These are phyloP conservation scores for Hololepta plana DNA, from an alignment of 2,888 invertebrate genomes.

Conservation along the genomic window DNA sequence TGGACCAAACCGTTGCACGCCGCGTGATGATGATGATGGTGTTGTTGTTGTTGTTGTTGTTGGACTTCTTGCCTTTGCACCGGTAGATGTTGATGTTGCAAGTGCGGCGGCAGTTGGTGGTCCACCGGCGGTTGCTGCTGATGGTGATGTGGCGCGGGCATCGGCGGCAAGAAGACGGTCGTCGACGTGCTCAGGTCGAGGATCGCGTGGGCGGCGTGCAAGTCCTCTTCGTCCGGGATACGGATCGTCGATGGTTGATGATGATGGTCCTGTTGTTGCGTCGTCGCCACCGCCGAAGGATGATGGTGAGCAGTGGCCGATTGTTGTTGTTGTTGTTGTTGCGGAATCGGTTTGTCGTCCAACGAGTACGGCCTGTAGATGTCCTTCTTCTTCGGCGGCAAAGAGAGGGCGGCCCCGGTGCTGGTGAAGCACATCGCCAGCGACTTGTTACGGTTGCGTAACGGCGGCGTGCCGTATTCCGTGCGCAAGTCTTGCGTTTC, in stretches of 20 bases:
- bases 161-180: slow-evolving; percentile 47
- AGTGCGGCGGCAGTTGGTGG: slow-evolving; percentile 20
- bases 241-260: slow-evolving; percentile 35
- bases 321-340: slow-evolving; percentile 17
- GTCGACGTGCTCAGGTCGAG: slow-evolving; percentile 77
- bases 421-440: slow-evolving; percentile 72
- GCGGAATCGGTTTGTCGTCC: slow-evolving; percentile 38
- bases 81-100: slow-evolving; percentile 11
- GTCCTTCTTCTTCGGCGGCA: slow-evolving; percentile 83
- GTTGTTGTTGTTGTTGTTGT: slow-evolving; percentile 3
- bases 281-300: slow-evolving; percentile 9
- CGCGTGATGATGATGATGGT: slow-evolving; percentile 2
- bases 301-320: too few species aligned
- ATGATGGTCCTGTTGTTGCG: slow-evolving; percentile 17
- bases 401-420: slow-evolving; percentile 62
- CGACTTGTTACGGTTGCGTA: slow-evolving; percentile 42
- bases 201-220: slow-evolving; percentile 77
- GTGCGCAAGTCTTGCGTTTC: slow-evolving; percentile 25
- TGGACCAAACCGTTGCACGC: too few species aligned
- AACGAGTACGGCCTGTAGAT: slow-evolving; percentile 78
- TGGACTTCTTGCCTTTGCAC: slow-evolving; percentile 5
- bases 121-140: slow-evolving; percentile 17
- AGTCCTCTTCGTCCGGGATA: slow-evolving; percentile 59
- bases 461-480: slow-evolving; percentile 23
- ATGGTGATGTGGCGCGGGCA: slow-evolving; percentile 17